Evolutionary conservation across 2,113 vertebrate genomes (phyloP), one percentile per base, ranked within the genome.

Genomic region (Salvator merianae): DNA sequence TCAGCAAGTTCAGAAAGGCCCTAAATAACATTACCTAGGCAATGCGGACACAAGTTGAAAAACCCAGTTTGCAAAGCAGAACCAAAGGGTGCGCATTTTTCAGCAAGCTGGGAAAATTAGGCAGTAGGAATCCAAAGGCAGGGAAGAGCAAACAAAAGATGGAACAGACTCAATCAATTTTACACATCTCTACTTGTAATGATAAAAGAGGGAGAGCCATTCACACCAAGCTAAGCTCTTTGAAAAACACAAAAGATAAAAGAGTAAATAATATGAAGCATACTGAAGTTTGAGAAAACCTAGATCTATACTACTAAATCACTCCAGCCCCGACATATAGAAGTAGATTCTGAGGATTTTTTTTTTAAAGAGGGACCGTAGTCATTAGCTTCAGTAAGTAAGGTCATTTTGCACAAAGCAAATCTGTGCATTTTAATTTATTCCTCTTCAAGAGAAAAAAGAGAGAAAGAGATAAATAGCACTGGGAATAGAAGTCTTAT

Each of bases 301-400:
- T 69, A 18, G 16, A 32, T 14, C 55, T 59, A 18, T 59, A 18
- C 55, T 20, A 16, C 55, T 59, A 59, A 59, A 86, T 55, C 84
- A 43, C 62, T 84, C 72, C 69, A 85, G 89, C 69, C 5, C 69
- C 79, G 87, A 83, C 82, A 59, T 40, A 90, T 86, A 90, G 47
- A 75, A 86, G 87, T 79, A 80, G 85, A 86, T 89, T 89, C 55
- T 59, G 16, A 79, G 4, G 55, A 89, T 90, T 92, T 87, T 81
- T 40, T 20, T 83, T 76, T 47, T 8, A 18, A 26, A 47, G 18
- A 16, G 36, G 26, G 85, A 7, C 9, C n/a, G 88, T 79, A 66
- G 77, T 84, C 90, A 90, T 93, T 92, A 93, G 87, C 87, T 91
- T 91, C 88, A 77, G 89, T 71, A 91, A 77, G 62, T 77, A 86